These are phyloP conservation scores for Diadema setosum DNA, from an alignment of 35 echinoderm and acorn worm genomes.

Conservation along the genomic window DNA sequence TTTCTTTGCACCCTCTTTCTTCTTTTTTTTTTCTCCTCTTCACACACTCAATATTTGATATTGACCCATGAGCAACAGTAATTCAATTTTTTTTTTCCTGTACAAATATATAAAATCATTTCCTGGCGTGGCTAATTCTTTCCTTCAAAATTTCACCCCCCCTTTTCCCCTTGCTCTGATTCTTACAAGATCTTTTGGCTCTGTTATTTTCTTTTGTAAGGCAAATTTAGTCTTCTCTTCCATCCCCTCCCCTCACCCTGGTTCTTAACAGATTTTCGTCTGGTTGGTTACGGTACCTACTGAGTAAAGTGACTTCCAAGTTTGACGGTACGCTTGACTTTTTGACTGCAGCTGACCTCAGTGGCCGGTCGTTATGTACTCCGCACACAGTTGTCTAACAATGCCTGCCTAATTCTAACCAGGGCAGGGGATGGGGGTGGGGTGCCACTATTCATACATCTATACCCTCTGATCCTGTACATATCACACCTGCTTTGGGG, in stretches of 20 bases:
- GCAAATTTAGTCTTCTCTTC: too few relatives aligned
- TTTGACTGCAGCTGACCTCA: not conserved
- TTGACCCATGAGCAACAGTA: not conserved
- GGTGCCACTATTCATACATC: not conserved
- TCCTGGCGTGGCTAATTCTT: not conserved
- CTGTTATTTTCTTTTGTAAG: too few relatives aligned
- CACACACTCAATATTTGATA: not conserved
- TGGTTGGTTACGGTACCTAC: too few relatives aligned
- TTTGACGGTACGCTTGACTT: not conserved
- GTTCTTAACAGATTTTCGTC: too few relatives aligned
- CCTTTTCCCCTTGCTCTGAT: not conserved
- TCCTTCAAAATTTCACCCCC: not conserved
- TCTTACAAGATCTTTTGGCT: too few relatives aligned
- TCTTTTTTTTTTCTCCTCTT: too few relatives aligned
- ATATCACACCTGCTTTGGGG: too few relatives aligned
- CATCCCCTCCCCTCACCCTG: too few relatives aligned
- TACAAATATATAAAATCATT: slow-evolving; percentile 6
- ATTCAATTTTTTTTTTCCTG: not conserved
- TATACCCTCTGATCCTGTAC: too few relatives aligned
- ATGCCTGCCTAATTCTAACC: not conserved
- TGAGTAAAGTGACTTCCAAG: not conserved
- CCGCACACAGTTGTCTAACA: not conserved
- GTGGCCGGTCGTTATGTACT: slow-evolving; percentile 4
- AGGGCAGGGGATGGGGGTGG: too few relatives aligned
- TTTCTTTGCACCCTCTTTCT: not conserved